A percentile compares a stretch with the other conserved stretches of the same genome.
Evolutionary conservation across 2,113 vertebrate species (phyloP).

Genomic region (Podocnemis expansa): DNA sequence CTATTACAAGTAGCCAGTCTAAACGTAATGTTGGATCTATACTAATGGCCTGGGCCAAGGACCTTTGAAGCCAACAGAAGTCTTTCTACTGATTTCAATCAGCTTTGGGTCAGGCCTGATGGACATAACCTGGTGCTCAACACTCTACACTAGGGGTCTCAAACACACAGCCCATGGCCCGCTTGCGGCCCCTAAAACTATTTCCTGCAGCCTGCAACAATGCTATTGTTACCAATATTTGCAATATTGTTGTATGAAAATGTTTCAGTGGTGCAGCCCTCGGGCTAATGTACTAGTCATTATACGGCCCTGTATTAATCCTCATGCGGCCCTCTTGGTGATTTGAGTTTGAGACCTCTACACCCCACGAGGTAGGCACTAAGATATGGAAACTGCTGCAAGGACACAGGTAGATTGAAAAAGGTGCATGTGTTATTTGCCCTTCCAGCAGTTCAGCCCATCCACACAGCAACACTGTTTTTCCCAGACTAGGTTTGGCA

Average conservation of each 20-base stretch:
- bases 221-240: too few relatives aligned
- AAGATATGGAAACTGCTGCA: not conserved
- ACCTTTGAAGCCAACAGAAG: not conserved
- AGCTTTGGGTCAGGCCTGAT: not conserved
- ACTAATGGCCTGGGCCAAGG: not conserved
- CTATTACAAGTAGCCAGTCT: not conserved
- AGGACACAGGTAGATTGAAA: not conserved
- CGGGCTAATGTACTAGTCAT: too few relatives aligned
- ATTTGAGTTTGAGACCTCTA: too few relatives aligned
- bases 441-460: not conserved
- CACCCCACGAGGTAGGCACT: fast-evolving
- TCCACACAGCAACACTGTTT: not conserved
- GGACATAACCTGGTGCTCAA: not conserved
- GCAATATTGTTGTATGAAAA: too few relatives aligned
- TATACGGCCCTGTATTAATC: too few relatives aligned
- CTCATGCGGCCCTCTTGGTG: too few relatives aligned
- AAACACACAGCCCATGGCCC: too few relatives aligned
- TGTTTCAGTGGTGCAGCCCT: too few relatives aligned
- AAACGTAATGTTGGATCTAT: not conserved
- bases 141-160: too few relatives aligned
- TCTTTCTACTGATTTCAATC: not conserved
- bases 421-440: not conserved
- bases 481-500: not conserved
- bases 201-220: too few relatives aligned
- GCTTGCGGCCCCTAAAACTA: too few relatives aligned